A percentile compares a stretch with the other conserved stretches of the same genome.
Conservation (phyloP, 2,797 vertebrate species). For the Tarsius wallacei region DNA sequence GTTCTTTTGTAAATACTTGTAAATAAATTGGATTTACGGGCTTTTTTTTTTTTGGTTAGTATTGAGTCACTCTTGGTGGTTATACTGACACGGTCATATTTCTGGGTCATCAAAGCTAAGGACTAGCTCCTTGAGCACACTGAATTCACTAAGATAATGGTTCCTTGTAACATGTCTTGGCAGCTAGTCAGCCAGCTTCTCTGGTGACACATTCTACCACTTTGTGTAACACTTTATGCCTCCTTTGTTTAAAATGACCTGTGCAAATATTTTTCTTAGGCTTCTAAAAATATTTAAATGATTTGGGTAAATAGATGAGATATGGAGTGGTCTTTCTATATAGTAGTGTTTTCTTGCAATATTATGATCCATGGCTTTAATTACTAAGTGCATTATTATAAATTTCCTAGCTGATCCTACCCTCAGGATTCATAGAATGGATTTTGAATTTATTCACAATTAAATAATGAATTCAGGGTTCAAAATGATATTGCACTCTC, state of each 20-base stretch:
- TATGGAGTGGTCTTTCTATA: slow-evolving; percentile 46
- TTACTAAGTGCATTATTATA: slow-evolving; percentile 5
- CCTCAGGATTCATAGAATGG: slow-evolving; percentile 24
- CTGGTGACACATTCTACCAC: neutral
- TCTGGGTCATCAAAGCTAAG: neutral
- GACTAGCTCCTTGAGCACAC: neutral
- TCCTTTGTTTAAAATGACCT: slow-evolving; percentile 49
- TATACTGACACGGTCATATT: neutral
- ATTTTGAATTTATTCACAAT: slow-evolving; percentile 63
- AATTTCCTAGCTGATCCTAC: neutral
- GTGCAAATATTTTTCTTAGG: slow-evolving; percentile 15
- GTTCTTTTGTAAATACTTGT: neutral
- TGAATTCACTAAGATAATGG: neutral
- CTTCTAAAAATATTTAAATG: slow-evolving; percentile 58
- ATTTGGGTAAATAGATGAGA: slow-evolving; percentile 49
- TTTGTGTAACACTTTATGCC: neutral
- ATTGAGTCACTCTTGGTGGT: neutral
- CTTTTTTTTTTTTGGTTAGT: neutral
- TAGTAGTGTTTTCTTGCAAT: neutral
- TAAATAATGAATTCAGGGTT: slow-evolving; percentile 49
- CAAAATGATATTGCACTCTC: neutral
- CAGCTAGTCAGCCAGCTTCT: slow-evolving; percentile 18
- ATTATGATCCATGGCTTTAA: slow-evolving; percentile 37
- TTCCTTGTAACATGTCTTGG: neutral
- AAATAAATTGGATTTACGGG: neutral